A percentile compares a stretch with the other conserved stretches of the same genome.
These are phyloP conservation scores for Nasua narica DNA, from an alignment of 2,797 vertebrate genomes.

Conservation along the genomic window DNA sequence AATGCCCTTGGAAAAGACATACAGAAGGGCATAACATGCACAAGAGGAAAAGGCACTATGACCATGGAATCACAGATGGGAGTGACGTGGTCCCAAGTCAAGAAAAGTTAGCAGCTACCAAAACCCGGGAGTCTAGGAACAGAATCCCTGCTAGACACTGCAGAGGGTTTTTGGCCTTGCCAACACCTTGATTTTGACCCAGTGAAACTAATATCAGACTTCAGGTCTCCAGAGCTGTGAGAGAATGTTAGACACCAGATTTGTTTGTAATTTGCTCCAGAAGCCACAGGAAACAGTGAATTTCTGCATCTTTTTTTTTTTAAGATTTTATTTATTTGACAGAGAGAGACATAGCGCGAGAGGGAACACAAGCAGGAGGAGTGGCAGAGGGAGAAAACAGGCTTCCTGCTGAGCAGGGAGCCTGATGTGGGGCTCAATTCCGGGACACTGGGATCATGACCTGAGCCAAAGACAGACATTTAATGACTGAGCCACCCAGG, in stretches of 20 bases:
- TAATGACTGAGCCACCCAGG: too few species aligned
- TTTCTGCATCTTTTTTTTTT: too few species aligned
- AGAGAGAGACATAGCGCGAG: too few species aligned
- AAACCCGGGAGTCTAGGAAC: background rate
- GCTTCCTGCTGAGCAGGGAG: too few species aligned
- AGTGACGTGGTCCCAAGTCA: background rate
- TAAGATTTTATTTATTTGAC: too few species aligned
- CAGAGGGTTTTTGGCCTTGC: rapidly evolving
- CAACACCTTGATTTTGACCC: background rate
- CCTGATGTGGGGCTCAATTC: too few species aligned
- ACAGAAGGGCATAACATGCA: background rate
- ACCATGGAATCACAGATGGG: background rate
- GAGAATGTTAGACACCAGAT: background rate
- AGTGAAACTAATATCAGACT: background rate
- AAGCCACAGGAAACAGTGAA: background rate
- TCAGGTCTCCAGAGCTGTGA: background rate
- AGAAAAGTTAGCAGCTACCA: background rate
- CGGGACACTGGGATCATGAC: too few species aligned
- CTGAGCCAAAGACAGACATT: too few species aligned
- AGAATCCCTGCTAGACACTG: background rate
- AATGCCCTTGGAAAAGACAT: background rate
- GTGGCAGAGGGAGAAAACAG: too few species aligned
- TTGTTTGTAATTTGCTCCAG: background rate
- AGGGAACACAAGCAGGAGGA: too few species aligned
- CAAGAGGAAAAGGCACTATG: background rate